phyloP scores from a whole-genome alignment of 2,113 vertebrate genomes.

The Ifrita kowaldi region DNA sequence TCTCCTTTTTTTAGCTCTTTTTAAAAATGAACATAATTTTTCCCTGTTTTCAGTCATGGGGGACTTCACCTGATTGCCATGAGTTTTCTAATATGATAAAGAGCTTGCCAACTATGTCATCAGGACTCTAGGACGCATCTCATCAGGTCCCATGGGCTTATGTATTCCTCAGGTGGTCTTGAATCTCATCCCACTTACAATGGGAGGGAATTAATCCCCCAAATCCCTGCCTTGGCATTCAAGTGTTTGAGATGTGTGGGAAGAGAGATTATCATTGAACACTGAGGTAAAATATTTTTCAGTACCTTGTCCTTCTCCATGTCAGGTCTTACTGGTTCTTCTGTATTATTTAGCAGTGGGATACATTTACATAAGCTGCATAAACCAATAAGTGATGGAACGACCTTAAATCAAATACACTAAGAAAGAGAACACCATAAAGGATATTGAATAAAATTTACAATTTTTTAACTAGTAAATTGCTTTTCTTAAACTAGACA shows the following conservation, averaged over 20 bases:
- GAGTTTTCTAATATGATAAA: neutral
- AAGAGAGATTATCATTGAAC: neutral
- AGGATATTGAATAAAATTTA: neutral
- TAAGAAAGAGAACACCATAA: neutral
- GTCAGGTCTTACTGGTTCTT: neutral
- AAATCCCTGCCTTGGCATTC: neutral
- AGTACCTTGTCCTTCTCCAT: neutral
- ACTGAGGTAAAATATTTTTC: neutral
- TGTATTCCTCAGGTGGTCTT: rapidly evolving
- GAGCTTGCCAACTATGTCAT: rapidly evolving
- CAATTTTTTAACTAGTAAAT: neutral
- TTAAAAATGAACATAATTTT: neutral
- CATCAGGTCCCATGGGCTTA: rapidly evolving
- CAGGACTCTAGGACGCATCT: neutral
- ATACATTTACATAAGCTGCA: neutral
- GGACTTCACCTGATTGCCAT: neutral
- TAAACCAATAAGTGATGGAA: neutral
- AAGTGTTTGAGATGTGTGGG: neutral
- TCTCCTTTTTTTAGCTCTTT: neutral
- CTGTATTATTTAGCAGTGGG: neutral
- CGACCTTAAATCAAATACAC: neutral
- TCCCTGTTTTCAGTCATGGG: neutral
- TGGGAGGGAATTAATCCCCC: neutral
- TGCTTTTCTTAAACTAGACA: neutral
- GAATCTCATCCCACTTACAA: neutral